These are phyloP conservation scores for Dermochelys coriacea DNA, from an alignment of 2,797 vertebrate species.

Conservation along the genomic window DNA sequence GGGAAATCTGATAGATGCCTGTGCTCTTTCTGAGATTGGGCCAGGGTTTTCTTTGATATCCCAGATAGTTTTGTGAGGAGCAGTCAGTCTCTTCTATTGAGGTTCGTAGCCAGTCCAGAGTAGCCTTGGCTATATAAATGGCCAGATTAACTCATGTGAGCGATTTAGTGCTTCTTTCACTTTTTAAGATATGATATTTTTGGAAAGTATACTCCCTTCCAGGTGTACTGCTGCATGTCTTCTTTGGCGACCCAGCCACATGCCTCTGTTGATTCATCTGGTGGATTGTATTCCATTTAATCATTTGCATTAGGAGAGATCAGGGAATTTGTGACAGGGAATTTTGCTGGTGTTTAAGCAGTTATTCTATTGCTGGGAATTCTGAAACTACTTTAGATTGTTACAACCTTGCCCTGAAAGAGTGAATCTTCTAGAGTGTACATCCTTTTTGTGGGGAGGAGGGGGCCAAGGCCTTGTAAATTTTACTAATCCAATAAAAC, in stretches of 20 bases:
- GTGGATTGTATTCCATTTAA: not conserved
- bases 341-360: not conserved
- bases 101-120: conserved; percentile 28
- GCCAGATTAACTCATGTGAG: conserved; percentile 22
- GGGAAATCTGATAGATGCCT: not conserved
- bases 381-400: not conserved
- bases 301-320: not conserved
- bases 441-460: not conserved
- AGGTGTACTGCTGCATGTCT: not conserved
- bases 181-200: not conserved
- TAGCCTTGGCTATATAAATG: conserved; percentile 31
- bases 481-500: not conserved
- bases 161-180: not conserved
- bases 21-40: not conserved
- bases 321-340: not conserved
- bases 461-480: not conserved
- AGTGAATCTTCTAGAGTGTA: not conserved
- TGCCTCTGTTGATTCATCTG: not conserved
- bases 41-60: not conserved
- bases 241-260: not conserved
- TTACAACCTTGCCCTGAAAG: not conserved
- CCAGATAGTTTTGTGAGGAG: conserved; percentile 33
- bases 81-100: not conserved
- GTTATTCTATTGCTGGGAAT: not conserved
- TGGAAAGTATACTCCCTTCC: not conserved